Evolutionary conservation across 92 coral and sea anemone genomes (phyloP).

Genomic region (Heliopora coerulea): DNA sequence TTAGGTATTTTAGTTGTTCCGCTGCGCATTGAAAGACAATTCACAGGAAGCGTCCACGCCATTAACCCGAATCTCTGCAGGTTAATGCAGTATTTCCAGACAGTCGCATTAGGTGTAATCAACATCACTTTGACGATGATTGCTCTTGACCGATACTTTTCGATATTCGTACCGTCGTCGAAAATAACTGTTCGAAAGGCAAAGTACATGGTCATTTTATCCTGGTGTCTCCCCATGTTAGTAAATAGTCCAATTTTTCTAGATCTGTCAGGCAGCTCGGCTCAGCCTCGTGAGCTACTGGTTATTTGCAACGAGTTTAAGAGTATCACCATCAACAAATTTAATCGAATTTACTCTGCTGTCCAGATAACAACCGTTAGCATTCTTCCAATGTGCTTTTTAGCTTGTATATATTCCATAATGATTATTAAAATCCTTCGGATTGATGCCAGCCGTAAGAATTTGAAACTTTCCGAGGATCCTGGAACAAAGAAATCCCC

Average conservation of each 20-base stretch:
- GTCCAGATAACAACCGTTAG: conserved; percentile 79
- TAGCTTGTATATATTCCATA: conserved; percentile 63
- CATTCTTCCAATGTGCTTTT: conserved; percentile 66
- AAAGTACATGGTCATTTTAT: conserved; percentile 81
- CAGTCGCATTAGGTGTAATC: conserved; percentile 81
- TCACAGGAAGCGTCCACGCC: conserved; percentile 59
- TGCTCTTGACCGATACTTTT: conserved; percentile 80
- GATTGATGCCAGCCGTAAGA: conserved; percentile 43
- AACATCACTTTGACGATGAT: conserved; percentile 77
- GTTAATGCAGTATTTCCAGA: conserved; percentile 79
- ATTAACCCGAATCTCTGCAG: conserved; percentile 73
- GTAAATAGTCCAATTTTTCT: conserved; percentile 88
- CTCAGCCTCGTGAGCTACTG: conserved; percentile 69
- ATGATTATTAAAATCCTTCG: conserved; percentile 71
- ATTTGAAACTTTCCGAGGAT: conserved; percentile 11
- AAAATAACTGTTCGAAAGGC: conserved; percentile 96
- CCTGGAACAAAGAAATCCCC: conserved; percentile 30
- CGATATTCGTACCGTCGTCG: conserved; percentile 76
- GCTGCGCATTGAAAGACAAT: conserved; percentile 68
- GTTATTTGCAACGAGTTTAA: conserved; percentile 56
- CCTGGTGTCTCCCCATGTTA: conserved; percentile 90
- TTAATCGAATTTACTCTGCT: conserved; percentile 73
- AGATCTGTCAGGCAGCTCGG: conserved; percentile 75
- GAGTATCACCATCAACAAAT: conserved; percentile 52
- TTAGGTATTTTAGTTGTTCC: conserved; percentile 75